Base-by-base conservation (phyloP, 1,140 invertebrate species). In the Temnothorax longispinosus region DNA sequence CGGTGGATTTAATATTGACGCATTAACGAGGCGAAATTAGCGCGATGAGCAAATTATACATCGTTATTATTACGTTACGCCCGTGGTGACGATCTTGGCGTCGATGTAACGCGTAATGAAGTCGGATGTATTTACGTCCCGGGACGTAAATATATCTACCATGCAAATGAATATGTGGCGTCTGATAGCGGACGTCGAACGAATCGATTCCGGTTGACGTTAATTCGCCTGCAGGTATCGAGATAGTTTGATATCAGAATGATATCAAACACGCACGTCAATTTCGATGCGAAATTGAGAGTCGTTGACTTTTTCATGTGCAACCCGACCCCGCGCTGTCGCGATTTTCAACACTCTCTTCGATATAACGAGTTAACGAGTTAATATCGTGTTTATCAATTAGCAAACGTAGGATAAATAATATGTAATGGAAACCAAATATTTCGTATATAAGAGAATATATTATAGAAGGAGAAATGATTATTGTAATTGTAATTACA, bases 21-120 rank as follows among this genome's bases (percentile, higher is more conserved):
- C 65, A 81, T 81, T 56, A 71, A 71, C 21, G 64, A 38, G 58
- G 32, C n/a, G 32, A 56, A 81, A 81, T 71, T 81, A 69, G 15
- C 64, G 11, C 21, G 15, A 4, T 8, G 15, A n/a, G 35, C 60
- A 50, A 65, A 67, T 78, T 65, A 67, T 67, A 78, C 32, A 38
- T 78, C 44, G 44, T 67, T 78, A 65, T 35, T 35, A 50, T 78
- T 35, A 38, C 44, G 44, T 67, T 50, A 78, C 13, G 8, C 54
- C 47, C 71, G 38, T 21, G 50, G 32, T 76, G 35, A 58, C 54
- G 52, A 3, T 44, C 35, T 60, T 35, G 0, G 32, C 52, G 6
- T 54, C 52, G 6, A 21, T 21, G 35, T 75, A 75, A 75, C 41
- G 21, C 27, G 27, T 75, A 75, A 75, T 56, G 54, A 58, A 75